Percentiles rank a stretch among this genome's conserved stretches.
Evolutionary conservation across 2,888 invertebrate genomes (phyloP).

Genomic region (Lissonota sp.): DNA sequence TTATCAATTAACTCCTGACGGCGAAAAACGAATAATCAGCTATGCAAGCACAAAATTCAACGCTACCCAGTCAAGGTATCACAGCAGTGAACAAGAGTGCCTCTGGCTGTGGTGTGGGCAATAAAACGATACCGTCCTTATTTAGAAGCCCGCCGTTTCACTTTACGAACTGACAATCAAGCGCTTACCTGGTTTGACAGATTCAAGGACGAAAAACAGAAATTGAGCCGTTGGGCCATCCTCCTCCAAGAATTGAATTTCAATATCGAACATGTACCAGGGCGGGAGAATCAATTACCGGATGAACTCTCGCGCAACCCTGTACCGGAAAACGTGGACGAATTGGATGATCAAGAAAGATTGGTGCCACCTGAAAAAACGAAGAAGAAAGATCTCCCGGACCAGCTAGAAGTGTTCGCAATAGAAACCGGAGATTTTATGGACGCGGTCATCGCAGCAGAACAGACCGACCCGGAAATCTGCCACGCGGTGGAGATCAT

Average conservation of each 20-base stretch:
- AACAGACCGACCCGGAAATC: background rate
- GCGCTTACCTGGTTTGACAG: slow-evolving; percentile 24
- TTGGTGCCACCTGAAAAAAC: background rate
- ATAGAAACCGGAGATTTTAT: background rate
- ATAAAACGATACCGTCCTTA: slow-evolving; percentile 47
- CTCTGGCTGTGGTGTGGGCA: slow-evolving; percentile 48
- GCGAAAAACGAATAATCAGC: slow-evolving; percentile 37
- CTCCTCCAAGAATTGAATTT: slow-evolving; percentile 43
- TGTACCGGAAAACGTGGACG: background rate
- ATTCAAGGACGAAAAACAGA: slow-evolving; percentile 3
- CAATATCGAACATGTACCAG: slow-evolving; percentile 30
- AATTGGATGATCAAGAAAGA: background rate
- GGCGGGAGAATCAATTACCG: background rate
- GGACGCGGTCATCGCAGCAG: background rate
- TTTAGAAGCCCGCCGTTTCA: slow-evolving; percentile 42
- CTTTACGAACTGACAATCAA: slow-evolving; percentile 24
- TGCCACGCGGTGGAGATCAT: background rate
- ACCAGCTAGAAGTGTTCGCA: background rate
- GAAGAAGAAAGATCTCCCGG: background rate
- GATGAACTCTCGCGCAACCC: background rate
- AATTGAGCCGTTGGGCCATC: slow-evolving; percentile 35
- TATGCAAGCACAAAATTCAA: slow-evolving; percentile 66
- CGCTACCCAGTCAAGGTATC: slow-evolving; percentile 46
- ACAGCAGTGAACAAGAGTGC: slow-evolving; percentile 64
- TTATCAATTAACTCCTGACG: background rate